Evolutionary conservation across 2,113 vertebrate genomes (phyloP).

Genomic region (Aptenodytes patagonicus): DNA sequence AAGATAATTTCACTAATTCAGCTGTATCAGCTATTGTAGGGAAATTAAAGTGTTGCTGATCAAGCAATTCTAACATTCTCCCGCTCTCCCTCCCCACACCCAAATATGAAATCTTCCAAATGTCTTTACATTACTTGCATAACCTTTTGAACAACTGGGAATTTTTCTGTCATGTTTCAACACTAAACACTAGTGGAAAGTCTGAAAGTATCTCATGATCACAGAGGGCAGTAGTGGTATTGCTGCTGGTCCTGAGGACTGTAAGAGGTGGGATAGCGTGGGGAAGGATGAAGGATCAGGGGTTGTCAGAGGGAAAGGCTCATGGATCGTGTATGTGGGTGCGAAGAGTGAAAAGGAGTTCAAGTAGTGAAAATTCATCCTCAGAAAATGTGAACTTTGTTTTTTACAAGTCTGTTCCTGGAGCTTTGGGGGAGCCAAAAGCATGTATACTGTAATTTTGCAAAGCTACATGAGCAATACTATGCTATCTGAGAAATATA

Average conservation of each 20-base stretch:
- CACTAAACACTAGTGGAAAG: background rate
- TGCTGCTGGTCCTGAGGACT: background rate
- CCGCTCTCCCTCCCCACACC: background rate
- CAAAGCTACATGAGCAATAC: background rate
- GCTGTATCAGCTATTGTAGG: conserved; percentile 4
- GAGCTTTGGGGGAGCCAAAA: background rate
- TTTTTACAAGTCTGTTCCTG: background rate
- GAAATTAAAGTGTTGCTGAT: conserved; percentile 1
- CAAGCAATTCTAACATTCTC: background rate
- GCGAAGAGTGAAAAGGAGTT: background rate
- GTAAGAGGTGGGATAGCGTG: fast-evolving
- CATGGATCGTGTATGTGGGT: too few species aligned
- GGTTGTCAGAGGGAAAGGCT: background rate
- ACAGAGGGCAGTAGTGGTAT: too few species aligned
- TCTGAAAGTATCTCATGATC: background rate
- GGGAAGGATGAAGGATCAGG: background rate
- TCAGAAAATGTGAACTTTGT: background rate
- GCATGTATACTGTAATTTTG: background rate
- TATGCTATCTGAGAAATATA: conserved; percentile 3
- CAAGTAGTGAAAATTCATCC: background rate
- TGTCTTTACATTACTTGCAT: background rate
- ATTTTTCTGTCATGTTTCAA: background rate
- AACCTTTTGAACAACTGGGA: background rate
- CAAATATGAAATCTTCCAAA: background rate
- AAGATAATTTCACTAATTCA: conserved; percentile 38